These are phyloP conservation scores for Anodontia alba DNA, from an alignment of 2,888 invertebrate genomes.

Conservation along the genomic window DNA sequence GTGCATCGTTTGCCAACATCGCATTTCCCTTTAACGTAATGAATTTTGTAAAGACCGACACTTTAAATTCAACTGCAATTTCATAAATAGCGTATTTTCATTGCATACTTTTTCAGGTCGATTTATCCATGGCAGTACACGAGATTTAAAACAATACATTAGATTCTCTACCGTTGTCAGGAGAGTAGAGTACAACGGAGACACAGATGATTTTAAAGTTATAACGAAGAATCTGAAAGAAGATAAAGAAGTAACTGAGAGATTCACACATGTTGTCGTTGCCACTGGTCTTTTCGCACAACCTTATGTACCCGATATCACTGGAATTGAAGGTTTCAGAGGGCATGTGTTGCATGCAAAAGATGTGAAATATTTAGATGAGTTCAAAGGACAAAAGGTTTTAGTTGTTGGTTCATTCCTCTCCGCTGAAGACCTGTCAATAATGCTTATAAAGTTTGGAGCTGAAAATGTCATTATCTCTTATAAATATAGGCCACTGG, in stretches of 20 bases:
- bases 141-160: constrained; percentile 3
- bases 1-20: no score
- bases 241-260: neutral
- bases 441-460: constrained; percentile 10
- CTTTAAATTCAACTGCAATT: no score
- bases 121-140: neutral
- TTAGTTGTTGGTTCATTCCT: constrained; percentile 19
- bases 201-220: constrained; percentile 35
- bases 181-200: constrained; percentile 27
- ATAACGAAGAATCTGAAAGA: constrained; percentile 12
- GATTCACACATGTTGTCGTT: constrained; percentile 28
- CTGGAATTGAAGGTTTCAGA: constrained; percentile 23
- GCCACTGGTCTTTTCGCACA: constrained; percentile 11
- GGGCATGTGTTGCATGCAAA: constrained; percentile 29
- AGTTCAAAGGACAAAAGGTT: constrained; percentile 28
- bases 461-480: neutral
- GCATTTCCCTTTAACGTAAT: no score
- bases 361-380: constrained; percentile 19
- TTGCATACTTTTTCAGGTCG: constrained; percentile 15
- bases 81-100: no score
- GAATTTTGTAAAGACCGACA: no score
- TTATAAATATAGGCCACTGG: neutral
- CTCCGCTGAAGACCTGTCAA: constrained; percentile 24
- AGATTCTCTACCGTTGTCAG: constrained; percentile 23
- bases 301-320: constrained; percentile 15